phyloP scores from a whole-genome alignment of 2,888 invertebrate genomes.

The Thecophora atra region DNA sequence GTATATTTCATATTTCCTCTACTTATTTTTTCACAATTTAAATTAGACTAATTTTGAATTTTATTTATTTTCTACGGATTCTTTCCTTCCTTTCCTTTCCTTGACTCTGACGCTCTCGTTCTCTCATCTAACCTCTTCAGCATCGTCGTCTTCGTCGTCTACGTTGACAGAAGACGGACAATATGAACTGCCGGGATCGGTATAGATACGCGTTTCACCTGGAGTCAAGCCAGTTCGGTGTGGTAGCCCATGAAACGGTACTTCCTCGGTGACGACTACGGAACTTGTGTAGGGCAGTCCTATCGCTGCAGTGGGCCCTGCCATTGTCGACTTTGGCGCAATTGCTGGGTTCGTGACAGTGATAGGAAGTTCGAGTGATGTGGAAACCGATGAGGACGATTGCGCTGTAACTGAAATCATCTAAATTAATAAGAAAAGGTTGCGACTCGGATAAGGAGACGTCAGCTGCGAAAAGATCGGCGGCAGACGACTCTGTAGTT shows the following conservation, averaged over 20 bases:
- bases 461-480: constrained; percentile 34
- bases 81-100: constrained; percentile 3
- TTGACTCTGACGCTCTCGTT: not conserved
- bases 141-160: constrained; percentile 26
- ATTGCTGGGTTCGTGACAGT: constrained; percentile 81
- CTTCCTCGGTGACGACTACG: constrained; percentile 27
- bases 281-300: constrained; percentile 25
- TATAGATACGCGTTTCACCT: constrained; percentile 46
- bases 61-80: not conserved
- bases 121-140: not conserved
- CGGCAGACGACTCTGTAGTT: constrained; percentile 12
- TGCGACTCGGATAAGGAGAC: no score
- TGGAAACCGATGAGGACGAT: constrained; percentile 70
- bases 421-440: constrained; percentile 60
- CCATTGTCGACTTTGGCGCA: constrained; percentile 66
- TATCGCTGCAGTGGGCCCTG: constrained; percentile 42
- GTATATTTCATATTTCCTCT: not conserved
- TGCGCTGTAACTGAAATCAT: constrained; percentile 68
- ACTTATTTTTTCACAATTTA: constrained; percentile 9
- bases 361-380: constrained; percentile 78
- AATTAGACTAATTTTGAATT: constrained; percentile 9
- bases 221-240: constrained; percentile 40
- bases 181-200: constrained; percentile 45
- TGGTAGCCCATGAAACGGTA: constrained; percentile 32
- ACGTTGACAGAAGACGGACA: constrained; percentile 40